Evolutionary conservation across 2,113 vertebrate species (phyloP).

Genomic region (Centropristis striata): DNA sequence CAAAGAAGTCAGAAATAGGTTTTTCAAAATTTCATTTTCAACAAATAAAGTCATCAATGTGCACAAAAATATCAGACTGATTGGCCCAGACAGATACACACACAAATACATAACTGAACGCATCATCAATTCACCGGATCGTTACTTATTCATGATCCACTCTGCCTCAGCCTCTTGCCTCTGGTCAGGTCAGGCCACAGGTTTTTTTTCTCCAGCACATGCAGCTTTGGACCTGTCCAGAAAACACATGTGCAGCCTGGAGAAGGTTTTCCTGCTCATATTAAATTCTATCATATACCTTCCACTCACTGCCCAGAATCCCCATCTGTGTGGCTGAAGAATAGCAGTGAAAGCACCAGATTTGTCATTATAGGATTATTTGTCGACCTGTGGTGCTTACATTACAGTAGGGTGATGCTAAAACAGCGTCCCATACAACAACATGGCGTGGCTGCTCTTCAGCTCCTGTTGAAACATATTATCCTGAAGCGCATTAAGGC

Average conservation of each 20-base stretch:
- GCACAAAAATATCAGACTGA: too few relatives aligned
- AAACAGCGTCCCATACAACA: background rate
- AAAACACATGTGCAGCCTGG: background rate
- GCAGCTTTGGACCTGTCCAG: background rate
- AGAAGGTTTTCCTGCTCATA: background rate
- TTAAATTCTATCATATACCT: slow-evolving; percentile 12
- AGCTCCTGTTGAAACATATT: background rate
- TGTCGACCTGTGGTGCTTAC: background rate
- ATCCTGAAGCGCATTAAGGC: background rate
- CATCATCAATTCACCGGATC: too few relatives aligned
- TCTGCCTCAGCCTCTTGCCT: background rate
- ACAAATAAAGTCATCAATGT: too few relatives aligned
- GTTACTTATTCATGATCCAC: background rate
- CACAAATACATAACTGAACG: too few relatives aligned
- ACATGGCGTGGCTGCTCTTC: background rate
- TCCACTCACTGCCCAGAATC: background rate
- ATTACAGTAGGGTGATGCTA: background rate
- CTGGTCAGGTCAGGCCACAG: background rate
- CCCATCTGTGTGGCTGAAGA: background rate
- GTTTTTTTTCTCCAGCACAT: background rate
- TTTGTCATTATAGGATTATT: background rate
- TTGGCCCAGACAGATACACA: too few relatives aligned
- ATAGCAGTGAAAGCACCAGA: slow-evolving; percentile 8
- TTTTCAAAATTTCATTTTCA: too few relatives aligned
- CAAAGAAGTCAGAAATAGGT: too few relatives aligned